Base-by-base conservation (phyloP, 1,140 invertebrate genomes). In the Leptinotarsa lineolata region DNA sequence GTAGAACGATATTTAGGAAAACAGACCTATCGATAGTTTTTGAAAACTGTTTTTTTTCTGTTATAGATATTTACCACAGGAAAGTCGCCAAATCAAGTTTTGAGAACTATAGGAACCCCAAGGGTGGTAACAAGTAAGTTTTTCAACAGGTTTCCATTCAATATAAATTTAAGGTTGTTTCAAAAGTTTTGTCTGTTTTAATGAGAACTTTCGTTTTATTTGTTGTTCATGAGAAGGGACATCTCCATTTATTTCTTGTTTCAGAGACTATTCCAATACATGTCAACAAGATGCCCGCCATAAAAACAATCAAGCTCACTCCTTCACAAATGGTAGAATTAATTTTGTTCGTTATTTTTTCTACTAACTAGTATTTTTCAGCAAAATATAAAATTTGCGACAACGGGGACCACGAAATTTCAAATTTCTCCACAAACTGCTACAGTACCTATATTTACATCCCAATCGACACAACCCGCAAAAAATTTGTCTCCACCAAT, bases 401-500 rank as follows among this genome's bases (percentile, higher is more conserved):
- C 80, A 65, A 16, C 65, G 8, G 44, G 18, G 13, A 68, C 46
- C 20, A 68, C 46, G 54, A 68, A 68, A 68, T 20, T 68, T 22
- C 67, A 68, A 54, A 46, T 68, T 20, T 54, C 67, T 48, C 72
- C 45, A 70, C 71, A 73, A 48, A 54, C 79, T 77, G 71, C 76
- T 77, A 73, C 75, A 76, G 39, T 66, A 69, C 76, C 67, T 54
- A 45, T 68, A 18, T 68, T 54, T n/a, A 54, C 46, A 18, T 54
- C 67, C 71, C 64, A 78, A 76, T 59, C 82, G 22, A 74, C 76
- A 76, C 83, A 78, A 85, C 76, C 82, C 83, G 76, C 87, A 87
- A 84, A 82, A 76, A 78, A 87, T 78, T 88, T 90, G 75, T 90
- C 89, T 76, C 89, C 89, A 74, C 89, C 83, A 2, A 90, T 91